phyloP scores from a whole-genome alignment of 2,113 vertebrate genomes.

The Colistium nudipinnis region DNA sequence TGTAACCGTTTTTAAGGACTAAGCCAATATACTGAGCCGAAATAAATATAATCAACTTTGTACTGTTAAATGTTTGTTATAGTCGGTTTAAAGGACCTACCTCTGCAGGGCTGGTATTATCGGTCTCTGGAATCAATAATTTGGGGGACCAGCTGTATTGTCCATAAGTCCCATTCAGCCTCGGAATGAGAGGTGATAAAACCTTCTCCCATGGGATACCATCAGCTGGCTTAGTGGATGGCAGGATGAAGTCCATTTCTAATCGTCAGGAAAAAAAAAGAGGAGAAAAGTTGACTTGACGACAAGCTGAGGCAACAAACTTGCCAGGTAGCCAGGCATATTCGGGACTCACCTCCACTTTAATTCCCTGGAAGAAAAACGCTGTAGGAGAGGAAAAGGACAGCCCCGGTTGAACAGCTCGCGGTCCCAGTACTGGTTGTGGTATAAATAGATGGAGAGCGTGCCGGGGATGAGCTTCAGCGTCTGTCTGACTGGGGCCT shows the following conservation, averaged over 20 bases:
- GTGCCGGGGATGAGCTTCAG: background rate
- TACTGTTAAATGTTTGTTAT: background rate
- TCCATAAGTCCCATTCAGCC: slow-evolving; percentile 66
- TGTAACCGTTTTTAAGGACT: background rate
- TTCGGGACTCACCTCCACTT: slow-evolving; percentile 34
- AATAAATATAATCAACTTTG: background rate
- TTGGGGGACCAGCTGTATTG: slow-evolving; percentile 67
- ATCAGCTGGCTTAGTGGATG: slow-evolving; percentile 52
- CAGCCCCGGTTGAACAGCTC: slow-evolving; percentile 15
- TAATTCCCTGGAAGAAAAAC: slow-evolving; percentile 22
- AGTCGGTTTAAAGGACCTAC: slow-evolving; percentile 45
- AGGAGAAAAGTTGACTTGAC: background rate
- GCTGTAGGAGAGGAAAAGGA: background rate
- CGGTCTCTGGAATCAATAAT: slow-evolving; percentile 67
- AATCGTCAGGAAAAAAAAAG: background rate
- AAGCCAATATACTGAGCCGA: background rate
- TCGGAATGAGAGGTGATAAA: slow-evolving; percentile 75
- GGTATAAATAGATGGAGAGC: slow-evolving; percentile 1
- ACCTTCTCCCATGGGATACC: slow-evolving; percentile 79
- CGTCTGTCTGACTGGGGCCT: slow-evolving; percentile 14
- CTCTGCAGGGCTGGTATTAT: slow-evolving; percentile 68
- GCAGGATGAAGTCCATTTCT: slow-evolving; percentile 79
- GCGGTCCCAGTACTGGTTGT: background rate
- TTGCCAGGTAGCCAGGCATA: background rate
- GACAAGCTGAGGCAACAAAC: background rate